Evolutionary conservation across 2,888 invertebrate genomes (phyloP), one percentile per base, ranked within the genome.

Genomic region (Cheilosia vernalis): DNA sequence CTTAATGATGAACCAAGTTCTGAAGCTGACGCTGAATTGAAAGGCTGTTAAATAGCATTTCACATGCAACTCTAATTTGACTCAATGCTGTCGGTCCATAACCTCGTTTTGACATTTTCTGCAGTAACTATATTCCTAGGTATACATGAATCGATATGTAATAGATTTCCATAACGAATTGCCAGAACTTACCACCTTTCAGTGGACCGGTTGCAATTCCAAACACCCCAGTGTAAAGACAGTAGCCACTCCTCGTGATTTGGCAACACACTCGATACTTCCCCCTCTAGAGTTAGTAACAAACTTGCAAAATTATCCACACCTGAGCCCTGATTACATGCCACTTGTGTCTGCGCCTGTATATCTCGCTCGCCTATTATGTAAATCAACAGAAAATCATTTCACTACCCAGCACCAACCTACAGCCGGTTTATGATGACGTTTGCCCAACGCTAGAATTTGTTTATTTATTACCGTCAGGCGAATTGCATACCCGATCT

Each of bases 371-470:
- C 27, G 53, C 40, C 42, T 63, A 49, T 58, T 64, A 72, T 15
- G 58, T 21, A 64, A 66, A 66, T 66, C 47, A 53, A 56, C 64
- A 74, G 33, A 40, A 67, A 69, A 67, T 61, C 37, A 47, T 55
- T 30, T 30, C 60, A 67, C 49, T 40, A 80, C 74, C 53, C 27
- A 56, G 19, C 42, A 24, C n/a, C 37, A 15, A 60, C 24, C 13
- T 13, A 30, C 47, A 47, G 24, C 49, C 47, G 55, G 24, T 27
- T 49, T 10, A n/a, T 42, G 9, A 64, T 47, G 44, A 49, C 73
- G 7, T 60, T 44, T 27, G 19, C 15, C 30, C 56, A 42, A 64
- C 24, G 64, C 73, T 33, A 63, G 63, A 73, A 63, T 76, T 24
- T 66, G 42, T 49, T 33, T 63, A 67, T 77, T 60, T 67, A 72